Evolutionary conservation across 2,113 vertebrate species (phyloP).

Genomic region (Panthera leo): DNA sequence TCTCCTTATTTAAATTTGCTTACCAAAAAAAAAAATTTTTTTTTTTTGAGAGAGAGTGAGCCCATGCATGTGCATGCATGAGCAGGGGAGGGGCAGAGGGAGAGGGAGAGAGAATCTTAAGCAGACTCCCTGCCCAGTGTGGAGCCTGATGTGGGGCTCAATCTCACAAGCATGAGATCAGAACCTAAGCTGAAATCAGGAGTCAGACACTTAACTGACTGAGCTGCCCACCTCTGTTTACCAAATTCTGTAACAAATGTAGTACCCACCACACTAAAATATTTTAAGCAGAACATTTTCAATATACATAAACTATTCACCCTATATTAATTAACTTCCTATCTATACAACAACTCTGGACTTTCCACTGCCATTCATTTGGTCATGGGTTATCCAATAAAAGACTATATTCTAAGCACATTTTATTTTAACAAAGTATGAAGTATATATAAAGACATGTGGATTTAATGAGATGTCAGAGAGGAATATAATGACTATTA

Average conservation of each 20-base stretch:
- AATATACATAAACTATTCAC: not conserved
- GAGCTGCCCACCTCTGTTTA: not conserved
- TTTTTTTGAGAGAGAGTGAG: too few species aligned
- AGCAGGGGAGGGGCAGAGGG: too few species aligned
- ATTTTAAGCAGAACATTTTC: not conserved
- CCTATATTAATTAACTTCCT: not conserved
- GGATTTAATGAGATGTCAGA: not conserved
- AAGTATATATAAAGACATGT: not conserved
- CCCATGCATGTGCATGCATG: too few species aligned
- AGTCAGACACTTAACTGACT: too few species aligned
- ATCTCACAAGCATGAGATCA: too few species aligned
- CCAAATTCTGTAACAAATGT: conserved; percentile 29
- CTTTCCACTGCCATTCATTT: not conserved
- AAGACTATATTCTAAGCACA: not conserved
- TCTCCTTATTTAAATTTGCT: conserved; percentile 49
- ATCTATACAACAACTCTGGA: not conserved
- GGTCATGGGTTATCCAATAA: not conserved
- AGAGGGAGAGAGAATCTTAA: too few species aligned
- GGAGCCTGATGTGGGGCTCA: too few species aligned
- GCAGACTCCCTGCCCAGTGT: too few species aligned
- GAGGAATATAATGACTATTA: not conserved
- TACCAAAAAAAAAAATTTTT: not conserved
- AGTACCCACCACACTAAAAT: not conserved
- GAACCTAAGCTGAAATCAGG: too few species aligned
- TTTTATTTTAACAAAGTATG: conserved; percentile 4